Evolutionary conservation across 2,888 invertebrate genomes (phyloP), one percentile per base, ranked within the genome.

Genomic region (Lasioglossum calceatum): DNA sequence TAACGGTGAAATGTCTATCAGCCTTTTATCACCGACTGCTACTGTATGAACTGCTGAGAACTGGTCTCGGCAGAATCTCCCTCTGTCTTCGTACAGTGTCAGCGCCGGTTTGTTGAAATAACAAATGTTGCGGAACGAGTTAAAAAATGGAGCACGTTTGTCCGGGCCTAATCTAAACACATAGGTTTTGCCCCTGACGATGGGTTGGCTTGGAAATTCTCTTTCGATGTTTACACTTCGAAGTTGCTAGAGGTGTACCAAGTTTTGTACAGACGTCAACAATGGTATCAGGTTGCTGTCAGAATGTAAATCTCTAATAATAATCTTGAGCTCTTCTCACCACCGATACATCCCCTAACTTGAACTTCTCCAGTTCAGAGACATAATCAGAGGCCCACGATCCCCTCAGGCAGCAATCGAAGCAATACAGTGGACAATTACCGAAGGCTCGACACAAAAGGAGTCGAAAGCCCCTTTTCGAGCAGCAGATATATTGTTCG

Each of bases 1-100:
- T 89, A 90, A 79, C 82, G 84, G 80, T 81, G 64, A 84, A 86
- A 74, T 42, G 79, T 54, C 58, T 50, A 73, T 64, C 47, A 36
- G 76, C 74, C 47, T 81, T 64, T 36, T 72, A 36, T 12, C 67
- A 36, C 16, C 3, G 10, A 4, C 14, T 1, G 42, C 8, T 12
- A 16, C 44, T 42, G 19, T 36, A 67, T 19, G 36, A 32, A 8
- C 32, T 19, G 67, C 36, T 19, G 36, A 36, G 36, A 67, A 67
- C 36, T 32, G 67, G 36, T 67, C 61, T 36, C 32, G 23, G 23
- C 54, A 54, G 23, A 23, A 8, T 54, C 54, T 54, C 54, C 54
- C 54, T 54, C 54, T n/a, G 54, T n/a, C 54, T 54, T 23, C 10
- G 54, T 54, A 54, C 23, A 54, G 23, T 54, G 54, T 54, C 54